These are phyloP conservation scores for Psilopsiagon aurifrons DNA, from an alignment of 2,113 vertebrate species.

Conservation along the genomic window DNA sequence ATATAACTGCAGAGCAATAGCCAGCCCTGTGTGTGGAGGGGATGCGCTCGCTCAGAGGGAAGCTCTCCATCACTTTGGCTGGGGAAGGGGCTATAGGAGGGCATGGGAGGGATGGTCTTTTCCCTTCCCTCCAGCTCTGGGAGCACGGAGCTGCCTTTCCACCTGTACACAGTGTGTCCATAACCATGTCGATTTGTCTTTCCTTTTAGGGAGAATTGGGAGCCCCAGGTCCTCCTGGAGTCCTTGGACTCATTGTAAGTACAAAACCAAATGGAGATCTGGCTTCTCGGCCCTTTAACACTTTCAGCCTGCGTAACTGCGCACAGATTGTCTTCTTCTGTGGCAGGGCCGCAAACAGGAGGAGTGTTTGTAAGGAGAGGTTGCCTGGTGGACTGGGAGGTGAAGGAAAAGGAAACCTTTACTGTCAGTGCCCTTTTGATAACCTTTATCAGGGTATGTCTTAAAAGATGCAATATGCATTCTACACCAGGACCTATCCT, in stretches of 20 bases:
- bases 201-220: constrained; percentile 89
- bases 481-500: neutral
- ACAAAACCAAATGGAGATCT: constrained; percentile 40
- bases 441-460: neutral
- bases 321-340: neutral
- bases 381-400: neutral
- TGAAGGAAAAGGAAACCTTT: neutral
- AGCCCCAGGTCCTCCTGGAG: constrained; percentile 93
- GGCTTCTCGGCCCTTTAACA: neutral
- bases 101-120: neutral
- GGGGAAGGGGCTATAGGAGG: neutral
- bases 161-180: constrained; percentile 57
- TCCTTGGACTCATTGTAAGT: constrained; percentile 96
- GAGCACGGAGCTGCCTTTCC: constrained; percentile 76
- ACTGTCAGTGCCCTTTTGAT: neutral
- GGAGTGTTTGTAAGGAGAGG: neutral
- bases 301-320: neutral
- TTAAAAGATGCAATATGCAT: neutral
- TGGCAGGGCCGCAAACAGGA: neutral
- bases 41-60: neutral
- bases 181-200: constrained; percentile 73
- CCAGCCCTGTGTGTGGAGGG: constrained; percentile 59
- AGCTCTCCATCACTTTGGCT: neutral
- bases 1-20: constrained; percentile 60
- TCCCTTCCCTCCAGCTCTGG: constrained; percentile 12